Base-by-base conservation (phyloP, 2,113 vertebrate genomes). In the Arvicanthis niloticus region DNA sequence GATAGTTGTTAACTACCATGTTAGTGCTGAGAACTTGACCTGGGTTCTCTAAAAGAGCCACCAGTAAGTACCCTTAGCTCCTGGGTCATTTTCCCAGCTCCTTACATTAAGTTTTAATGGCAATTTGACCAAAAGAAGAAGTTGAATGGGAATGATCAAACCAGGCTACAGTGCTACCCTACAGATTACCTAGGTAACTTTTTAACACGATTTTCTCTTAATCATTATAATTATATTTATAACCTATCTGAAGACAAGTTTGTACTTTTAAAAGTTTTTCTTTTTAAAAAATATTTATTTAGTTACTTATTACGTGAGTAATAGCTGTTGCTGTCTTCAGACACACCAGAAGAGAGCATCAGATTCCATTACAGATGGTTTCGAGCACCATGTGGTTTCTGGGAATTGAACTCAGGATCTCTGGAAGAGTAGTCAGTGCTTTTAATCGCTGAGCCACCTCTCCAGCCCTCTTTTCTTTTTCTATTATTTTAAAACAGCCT, bases 191-290 rank as follows among this genome's bases (percentile, higher is more conserved):
- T 89, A 70, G 29, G 73, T 70, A 89, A 19, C 22, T 93, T 85
- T 92, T 92, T 87, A 22, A 70, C 24, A 84, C 40, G 94, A 73
- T 93, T 96, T 37, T 91, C 37, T 93, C 31, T 89, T 86, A 76
- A 80, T 95, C 76, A 95, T 90, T 87, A 8, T 48, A 70, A 81
- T 97, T 95, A 81, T 73, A 19, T 94, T 95, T 88, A 53, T 87
- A 93, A 60, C 53, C 24, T 94, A 24, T 56, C 42, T 24, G 19
- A 37, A 80, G 31, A 67, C 84, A 95, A 70, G 70, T 92, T 75
- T 96, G 29, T 40, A 56, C 8, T 26, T 88, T 80, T 91, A 78
- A 92, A 96, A 89, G n/a, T 91, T 92, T 21, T 84, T 45, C n/a
- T 62, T 56, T 56, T 84, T 24, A 24, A 62, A 62, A 62, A 24